Percentiles rank a stretch among this genome's conserved stretches.
These are phyloP conservation scores for Drosophila nigromelanica DNA, from an alignment of 1,140 invertebrate species.

Conservation along the genomic window DNA sequence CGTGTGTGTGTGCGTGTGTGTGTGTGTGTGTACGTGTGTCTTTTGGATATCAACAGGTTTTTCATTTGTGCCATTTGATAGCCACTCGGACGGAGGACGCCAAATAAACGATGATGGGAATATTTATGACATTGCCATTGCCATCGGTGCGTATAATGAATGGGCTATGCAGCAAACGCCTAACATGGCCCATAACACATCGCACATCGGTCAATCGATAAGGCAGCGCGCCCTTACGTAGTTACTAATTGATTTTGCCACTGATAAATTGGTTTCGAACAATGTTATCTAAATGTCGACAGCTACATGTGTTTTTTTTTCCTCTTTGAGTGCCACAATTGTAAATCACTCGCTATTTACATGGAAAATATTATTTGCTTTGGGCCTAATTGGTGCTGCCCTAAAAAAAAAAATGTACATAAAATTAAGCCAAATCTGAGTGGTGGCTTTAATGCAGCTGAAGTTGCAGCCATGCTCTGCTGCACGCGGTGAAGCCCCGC, in stretches of 20 bases:
- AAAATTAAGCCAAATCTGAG: conserved; percentile 12
- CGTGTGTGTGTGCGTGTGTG: conserved; percentile 21
- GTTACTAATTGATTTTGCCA: conserved; percentile 76
- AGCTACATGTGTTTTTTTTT: conserved; percentile 64
- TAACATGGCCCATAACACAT: conserved; percentile 10
- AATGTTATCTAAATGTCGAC: conserved; percentile 45
- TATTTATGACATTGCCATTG: conserved; percentile 77
- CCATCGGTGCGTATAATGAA: conserved; percentile 77
- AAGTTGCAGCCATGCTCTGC: conserved; percentile 40
- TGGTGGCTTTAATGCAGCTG: conserved; percentile 30
- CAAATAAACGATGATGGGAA: conserved; percentile 81
- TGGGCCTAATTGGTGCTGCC: conserved; percentile 60
- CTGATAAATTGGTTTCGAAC: conserved; percentile 72
- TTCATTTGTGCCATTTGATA: conserved; percentile 79
- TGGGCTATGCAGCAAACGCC: conserved; percentile 52
- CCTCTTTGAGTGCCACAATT: conserved; percentile 39
- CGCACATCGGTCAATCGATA: conserved; percentile 48
- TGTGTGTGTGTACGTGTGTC: too few relatives aligned
- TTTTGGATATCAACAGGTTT: conserved; percentile 76
- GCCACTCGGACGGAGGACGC: conserved; percentile 45
- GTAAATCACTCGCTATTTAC: conserved; percentile 72
- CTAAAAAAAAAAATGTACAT: conserved; percentile 6
- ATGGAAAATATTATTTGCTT: conserved; percentile 39
- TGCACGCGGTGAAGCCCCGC: conserved; percentile 54
- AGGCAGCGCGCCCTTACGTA: conserved; percentile 58